Base-by-base conservation (phyloP, 1,140 invertebrate species). In the Leptonema lineaticorne region DNA sequence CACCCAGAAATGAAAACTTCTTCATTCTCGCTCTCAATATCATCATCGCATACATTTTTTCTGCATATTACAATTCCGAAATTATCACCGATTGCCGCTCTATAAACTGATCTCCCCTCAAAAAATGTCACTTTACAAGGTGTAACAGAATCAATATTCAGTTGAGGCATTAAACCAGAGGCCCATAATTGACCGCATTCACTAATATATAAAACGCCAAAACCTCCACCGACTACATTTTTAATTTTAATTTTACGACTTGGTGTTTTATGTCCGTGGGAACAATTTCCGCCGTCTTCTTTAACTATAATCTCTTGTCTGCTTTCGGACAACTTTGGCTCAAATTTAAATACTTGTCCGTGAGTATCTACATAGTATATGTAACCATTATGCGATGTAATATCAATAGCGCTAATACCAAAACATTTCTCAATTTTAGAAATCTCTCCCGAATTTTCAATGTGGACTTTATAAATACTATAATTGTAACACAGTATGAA, bases 151-250 rank as follows among this genome's bases (percentile, higher is more conserved):
- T 85, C 85, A 67, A 92, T 83, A 18, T 87, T 85, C 64, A 92
- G 85, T 75, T 91, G 87, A 7, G 86, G 85, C 77, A 91, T 90
- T 74, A 81, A 77, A 45, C 91, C 91, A 72, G 85, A 89, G 0
- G 86, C 88, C 90, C 90, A 92, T 8, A 93, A 77, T 68, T 92
- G 87, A 20, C 88, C 87, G 78, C 79, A 84, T 72, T 87, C 86
- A 29, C 87, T 88, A 22, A 89, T 83, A 78, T 87, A 90, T 6
- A 90, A 78, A 64, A 84, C 78, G 6, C 85, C 84, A 75, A 83
- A 84, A 72, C 87, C 85, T 73, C 81, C 87, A 46, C 85, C 82
- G 7, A 85, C 82, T 66, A 90, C 78, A 72, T 83, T 83, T 74
- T 85, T 85, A 33, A 89, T 83, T 77, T 85, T 88, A 16, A 86